A percentile compares a stretch with the other conserved stretches of the same genome.
These are phyloP conservation scores for Microchirus variegatus DNA, from an alignment of 2,797 vertebrate genomes.

Conservation along the genomic window DNA sequence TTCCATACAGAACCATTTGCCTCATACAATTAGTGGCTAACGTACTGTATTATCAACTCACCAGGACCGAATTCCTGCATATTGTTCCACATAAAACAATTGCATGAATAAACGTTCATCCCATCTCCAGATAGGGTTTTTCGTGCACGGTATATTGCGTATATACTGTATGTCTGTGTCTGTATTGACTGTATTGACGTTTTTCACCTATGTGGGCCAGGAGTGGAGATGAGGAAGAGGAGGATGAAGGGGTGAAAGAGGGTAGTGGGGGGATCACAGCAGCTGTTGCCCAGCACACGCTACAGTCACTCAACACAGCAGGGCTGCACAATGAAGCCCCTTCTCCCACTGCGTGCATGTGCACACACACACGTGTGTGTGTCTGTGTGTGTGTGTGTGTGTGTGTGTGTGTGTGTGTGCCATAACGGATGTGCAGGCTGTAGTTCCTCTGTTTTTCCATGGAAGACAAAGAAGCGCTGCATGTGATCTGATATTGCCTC, in stretches of 20 bases:
- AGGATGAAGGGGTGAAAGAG: constrained; percentile 8
- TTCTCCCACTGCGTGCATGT: constrained; percentile 69
- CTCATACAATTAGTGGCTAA: no score
- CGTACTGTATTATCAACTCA: no score
- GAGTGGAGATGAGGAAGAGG: constrained; percentile 43
- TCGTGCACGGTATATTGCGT: constrained; percentile 4
- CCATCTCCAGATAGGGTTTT: not conserved
- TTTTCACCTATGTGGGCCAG: constrained; percentile 56
- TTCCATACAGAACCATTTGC: no score
- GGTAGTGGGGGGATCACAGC: constrained; percentile 57
- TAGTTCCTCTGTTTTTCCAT: constrained; percentile 41
- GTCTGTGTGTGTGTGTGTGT: no score
- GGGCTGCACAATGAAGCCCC: constrained; percentile 78
- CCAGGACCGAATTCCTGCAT: no score
- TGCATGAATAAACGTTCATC: no score
- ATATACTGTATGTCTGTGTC: constrained; percentile 4
- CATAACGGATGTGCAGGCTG: constrained; percentile 60
- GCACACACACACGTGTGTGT: constrained; percentile 9
- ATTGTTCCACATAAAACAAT: no score
- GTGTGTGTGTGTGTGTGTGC: not conserved
- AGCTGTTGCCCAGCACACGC: constrained; percentile 85
- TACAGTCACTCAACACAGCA: constrained; percentile 83
- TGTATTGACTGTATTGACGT: constrained; percentile 40
- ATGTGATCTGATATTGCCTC: constrained; percentile 17
- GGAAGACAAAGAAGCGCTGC: constrained; percentile 14